Percentiles rank a stretch among this genome's conserved stretches.
Evolutionary conservation across 2,888 invertebrate species (phyloP).

Genomic region (Ptychoptera albimana): DNA sequence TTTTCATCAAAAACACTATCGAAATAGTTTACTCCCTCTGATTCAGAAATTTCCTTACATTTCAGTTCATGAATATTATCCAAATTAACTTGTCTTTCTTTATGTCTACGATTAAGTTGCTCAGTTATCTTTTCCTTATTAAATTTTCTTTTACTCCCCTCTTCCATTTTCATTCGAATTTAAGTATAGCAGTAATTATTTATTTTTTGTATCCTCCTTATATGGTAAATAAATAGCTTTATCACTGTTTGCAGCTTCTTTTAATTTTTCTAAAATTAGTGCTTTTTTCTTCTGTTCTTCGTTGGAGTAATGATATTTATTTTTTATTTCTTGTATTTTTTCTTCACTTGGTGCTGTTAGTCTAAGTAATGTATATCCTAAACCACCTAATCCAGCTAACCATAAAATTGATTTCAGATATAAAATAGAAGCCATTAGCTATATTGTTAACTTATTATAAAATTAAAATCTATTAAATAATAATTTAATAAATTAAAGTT

Average conservation of each 20-base stretch:
- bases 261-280: constrained; percentile 20
- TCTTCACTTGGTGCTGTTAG: constrained; percentile 36
- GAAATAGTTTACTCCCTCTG: constrained; percentile 44
- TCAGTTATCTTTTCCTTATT: constrained; percentile 23
- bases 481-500: constrained; percentile 25
- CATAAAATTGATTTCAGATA: constrained; percentile 37
- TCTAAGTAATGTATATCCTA: constrained; percentile 43
- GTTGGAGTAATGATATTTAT: constrained; percentile 9
- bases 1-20: constrained; percentile 50
- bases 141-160: constrained; percentile 6
- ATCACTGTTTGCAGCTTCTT: constrained; percentile 16
- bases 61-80: constrained; percentile 25
- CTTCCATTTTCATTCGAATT: constrained; percentile 8
- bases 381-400: constrained; percentile 40
- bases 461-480: no score
- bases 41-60: constrained; percentile 20
- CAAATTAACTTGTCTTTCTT: constrained; percentile 26
- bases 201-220: background rate
- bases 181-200: no score
- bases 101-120: constrained; percentile 26
- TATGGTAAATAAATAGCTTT: constrained; percentile 16
- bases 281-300: constrained; percentile 21
- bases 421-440: constrained; percentile 22
- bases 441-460: background rate
- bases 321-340: constrained; percentile 20